Conservation (phyloP, 2,888 invertebrate genomes). For the Mycogona germanica region DNA sequence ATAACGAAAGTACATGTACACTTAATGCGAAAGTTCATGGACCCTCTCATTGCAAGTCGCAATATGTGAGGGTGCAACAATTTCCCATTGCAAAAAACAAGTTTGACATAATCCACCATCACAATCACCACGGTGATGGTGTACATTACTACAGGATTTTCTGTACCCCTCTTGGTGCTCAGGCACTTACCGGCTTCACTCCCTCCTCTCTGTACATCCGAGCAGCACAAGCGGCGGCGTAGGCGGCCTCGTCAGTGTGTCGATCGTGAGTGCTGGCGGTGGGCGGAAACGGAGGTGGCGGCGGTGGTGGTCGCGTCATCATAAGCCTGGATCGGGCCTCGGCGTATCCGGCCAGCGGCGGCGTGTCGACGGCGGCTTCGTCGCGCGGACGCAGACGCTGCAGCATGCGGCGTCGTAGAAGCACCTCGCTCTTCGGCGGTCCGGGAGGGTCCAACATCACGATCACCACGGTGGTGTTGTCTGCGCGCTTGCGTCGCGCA, state of each 20-base stretch:
- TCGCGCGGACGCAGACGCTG: conserved; percentile 16
- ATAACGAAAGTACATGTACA: too few relatives aligned
- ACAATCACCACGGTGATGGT: too few relatives aligned
- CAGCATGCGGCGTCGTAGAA: conserved; percentile 15
- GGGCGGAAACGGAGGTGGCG: background rate
- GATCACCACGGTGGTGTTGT: conserved; percentile 90
- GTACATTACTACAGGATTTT: too few relatives aligned
- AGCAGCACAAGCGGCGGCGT: background rate
- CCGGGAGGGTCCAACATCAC: conserved; percentile 84
- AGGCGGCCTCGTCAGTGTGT: background rate
- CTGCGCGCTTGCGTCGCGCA: conserved; percentile 73
- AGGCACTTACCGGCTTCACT: background rate
- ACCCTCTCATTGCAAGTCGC: too few relatives aligned
- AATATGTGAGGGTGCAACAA: too few relatives aligned
- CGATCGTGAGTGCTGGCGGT: too few relatives aligned
- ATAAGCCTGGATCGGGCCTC: conserved; percentile 15
- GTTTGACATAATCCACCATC: too few relatives aligned
- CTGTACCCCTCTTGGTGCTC: too few relatives aligned
- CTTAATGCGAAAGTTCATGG: too few relatives aligned
- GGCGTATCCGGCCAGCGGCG: conserved; percentile 1
- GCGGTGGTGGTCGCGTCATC: conserved; percentile 2
- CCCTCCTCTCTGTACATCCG: background rate
- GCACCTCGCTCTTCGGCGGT: conserved; percentile 45
- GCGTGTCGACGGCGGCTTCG: conserved; percentile 3
- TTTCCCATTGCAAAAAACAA: too few relatives aligned